Percentiles rank a stretch among this genome's conserved stretches.
Evolutionary conservation across 2,113 vertebrate genomes (phyloP).

Genomic region (Leucopsar rothschildi): DNA sequence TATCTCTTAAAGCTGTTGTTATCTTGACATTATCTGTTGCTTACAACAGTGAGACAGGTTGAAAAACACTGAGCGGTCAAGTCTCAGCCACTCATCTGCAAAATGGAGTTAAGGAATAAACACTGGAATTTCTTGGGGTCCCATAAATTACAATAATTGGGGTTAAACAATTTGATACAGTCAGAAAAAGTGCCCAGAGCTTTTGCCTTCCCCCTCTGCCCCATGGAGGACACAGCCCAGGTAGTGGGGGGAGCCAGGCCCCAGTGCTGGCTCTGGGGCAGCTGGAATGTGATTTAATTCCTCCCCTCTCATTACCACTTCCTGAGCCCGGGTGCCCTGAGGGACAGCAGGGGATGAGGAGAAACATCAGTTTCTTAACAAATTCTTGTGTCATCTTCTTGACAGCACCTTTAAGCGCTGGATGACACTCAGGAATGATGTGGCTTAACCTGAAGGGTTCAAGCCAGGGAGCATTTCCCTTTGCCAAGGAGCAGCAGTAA

Average conservation of each 20-base stretch:
- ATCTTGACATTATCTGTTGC: neutral
- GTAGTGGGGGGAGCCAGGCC: neutral
- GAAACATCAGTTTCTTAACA: slow-evolving; percentile 28
- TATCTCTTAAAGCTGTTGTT: neutral
- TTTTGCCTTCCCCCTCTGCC: neutral
- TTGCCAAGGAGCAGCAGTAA: neutral
- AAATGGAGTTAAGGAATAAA: neutral
- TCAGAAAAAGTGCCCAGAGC: neutral
- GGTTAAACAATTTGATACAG: neutral
- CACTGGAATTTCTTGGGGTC: no score
- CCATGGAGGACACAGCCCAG: fast-evolving
- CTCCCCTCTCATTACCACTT: neutral
- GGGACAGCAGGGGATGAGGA: neutral
- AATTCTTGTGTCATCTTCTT: slow-evolving; percentile 52
- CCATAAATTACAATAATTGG: neutral
- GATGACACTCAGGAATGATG: slow-evolving; percentile 26
- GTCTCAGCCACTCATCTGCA: neutral
- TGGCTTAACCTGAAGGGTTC: slow-evolving; percentile 21
- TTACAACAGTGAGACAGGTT: neutral
- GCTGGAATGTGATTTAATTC: neutral
- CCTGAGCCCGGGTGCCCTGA: neutral
- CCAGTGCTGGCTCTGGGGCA: neutral
- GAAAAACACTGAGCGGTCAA: fast-evolving
- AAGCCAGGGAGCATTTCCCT: neutral
- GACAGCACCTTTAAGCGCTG: neutral